phyloP scores from a whole-genome alignment of 2,888 invertebrate genomes.

The Apamea epomidion region DNA sequence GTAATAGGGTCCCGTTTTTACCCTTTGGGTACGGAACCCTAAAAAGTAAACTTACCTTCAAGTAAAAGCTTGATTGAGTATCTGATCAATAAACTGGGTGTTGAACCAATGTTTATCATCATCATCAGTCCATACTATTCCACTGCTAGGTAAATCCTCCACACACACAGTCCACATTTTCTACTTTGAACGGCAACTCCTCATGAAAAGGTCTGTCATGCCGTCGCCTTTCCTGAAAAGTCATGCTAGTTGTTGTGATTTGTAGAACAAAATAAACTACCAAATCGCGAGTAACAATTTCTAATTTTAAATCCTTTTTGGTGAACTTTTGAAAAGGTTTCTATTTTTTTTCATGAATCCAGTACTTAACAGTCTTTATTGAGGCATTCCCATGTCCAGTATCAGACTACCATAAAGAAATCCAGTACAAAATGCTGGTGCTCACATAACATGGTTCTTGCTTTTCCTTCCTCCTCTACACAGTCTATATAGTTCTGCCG shows the following conservation, averaged over 20 bases:
- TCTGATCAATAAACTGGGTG: background rate
- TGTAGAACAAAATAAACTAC: background rate
- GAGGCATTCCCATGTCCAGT: background rate
- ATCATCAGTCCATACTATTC: background rate
- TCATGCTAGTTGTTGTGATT: background rate
- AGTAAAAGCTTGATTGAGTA: background rate
- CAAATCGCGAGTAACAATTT: background rate
- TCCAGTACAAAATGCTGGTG: background rate
- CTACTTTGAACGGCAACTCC: background rate
- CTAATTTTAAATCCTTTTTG: background rate
- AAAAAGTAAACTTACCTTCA: background rate
- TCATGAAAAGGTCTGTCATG: background rate
- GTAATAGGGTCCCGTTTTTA: too few species aligned
- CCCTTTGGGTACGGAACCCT: too few species aligned
- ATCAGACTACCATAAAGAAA: background rate
- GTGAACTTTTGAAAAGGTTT: background rate
- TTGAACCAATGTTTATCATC: background rate
- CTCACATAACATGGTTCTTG: background rate
- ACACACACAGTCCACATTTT: too few species aligned
- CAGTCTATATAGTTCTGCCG: background rate
- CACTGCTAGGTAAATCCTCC: background rate
- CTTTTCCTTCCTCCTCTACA: background rate
- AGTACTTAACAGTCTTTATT: background rate
- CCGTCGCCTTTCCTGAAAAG: background rate
- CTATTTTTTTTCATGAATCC: too few species aligned